Percentiles rank a stretch among this genome's conserved stretches.
Conservation (phyloP, 1,140 invertebrate species). For the Ceratoteleas bidentatus region DNA sequence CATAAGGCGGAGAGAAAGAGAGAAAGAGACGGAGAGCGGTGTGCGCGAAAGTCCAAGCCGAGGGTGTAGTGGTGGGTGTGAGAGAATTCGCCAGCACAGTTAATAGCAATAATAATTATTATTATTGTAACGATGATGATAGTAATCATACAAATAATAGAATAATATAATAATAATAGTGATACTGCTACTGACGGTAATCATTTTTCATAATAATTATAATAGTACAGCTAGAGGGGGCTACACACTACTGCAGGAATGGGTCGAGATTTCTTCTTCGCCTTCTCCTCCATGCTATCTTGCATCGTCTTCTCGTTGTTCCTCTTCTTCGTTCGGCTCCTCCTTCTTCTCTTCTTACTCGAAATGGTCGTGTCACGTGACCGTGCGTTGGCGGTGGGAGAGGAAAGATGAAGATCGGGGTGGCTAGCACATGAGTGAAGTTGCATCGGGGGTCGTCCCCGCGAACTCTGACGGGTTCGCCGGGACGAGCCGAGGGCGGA, state of each 20-base stretch:
- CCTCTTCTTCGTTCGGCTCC: too few species aligned
- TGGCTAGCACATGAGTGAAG: constrained; percentile 46
- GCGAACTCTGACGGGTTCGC: too few species aligned
- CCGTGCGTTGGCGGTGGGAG: constrained; percentile 49
- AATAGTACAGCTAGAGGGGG: constrained; percentile 61
- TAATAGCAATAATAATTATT: constrained; percentile 79
- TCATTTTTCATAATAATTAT: constrained; percentile 69
- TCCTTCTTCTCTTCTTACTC: too few species aligned
- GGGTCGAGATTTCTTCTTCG: constrained; percentile 26
- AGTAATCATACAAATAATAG: constrained; percentile 79
- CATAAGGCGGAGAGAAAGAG: constrained; percentile 31
- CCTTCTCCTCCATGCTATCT: too few species aligned
- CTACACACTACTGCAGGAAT: constrained; percentile 68
- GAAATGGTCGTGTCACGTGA: too few species aligned
- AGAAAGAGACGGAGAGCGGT: too few species aligned
- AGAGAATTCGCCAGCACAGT: constrained; percentile 46
- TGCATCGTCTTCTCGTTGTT: too few species aligned
- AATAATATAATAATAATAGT: constrained; percentile 76
- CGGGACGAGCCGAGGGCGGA: too few species aligned
- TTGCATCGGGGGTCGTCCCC: constrained; percentile 66
- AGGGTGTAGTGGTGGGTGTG: constrained; percentile 1
- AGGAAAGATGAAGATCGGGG: constrained; percentile 60
- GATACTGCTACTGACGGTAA: constrained; percentile 73
- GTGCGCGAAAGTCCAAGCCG: too few species aligned
- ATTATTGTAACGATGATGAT: constrained; percentile 80